These are phyloP conservation scores for Lampris megalopsis DNA, from an alignment of 2,113 vertebrate species.

Conservation along the genomic window DNA sequence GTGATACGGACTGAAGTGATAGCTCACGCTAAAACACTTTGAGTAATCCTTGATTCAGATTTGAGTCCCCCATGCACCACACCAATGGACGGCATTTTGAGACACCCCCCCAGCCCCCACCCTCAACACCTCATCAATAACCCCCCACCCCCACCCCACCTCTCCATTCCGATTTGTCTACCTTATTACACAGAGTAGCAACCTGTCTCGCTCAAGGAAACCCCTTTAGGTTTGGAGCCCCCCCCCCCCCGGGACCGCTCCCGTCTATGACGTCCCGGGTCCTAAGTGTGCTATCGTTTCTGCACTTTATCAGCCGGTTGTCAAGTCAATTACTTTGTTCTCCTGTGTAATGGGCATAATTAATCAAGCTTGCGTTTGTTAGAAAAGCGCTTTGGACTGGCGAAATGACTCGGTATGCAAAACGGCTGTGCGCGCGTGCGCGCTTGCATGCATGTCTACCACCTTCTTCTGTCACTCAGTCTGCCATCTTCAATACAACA, in stretches of 20 bases:
- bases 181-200: too few species aligned
- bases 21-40: conserved; percentile 1
- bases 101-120: too few species aligned
- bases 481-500: conserved; percentile 1
- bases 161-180: too few species aligned
- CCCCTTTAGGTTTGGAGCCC: too few species aligned
- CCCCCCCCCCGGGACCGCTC: too few species aligned
- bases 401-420: conserved; percentile 20
- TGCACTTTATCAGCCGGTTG: not conserved
- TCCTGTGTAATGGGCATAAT: not conserved
- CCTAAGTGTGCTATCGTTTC: conserved; percentile 1
- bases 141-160: too few species aligned
- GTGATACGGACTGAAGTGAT: conserved; percentile 40
- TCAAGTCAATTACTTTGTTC: not conserved
- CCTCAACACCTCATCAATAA: too few species aligned
- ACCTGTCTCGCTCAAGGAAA: too few species aligned
- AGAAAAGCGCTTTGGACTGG: not conserved
- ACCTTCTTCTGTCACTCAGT: conserved; percentile 13
- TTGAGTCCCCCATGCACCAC: not conserved
- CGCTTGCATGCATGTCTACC: not conserved
- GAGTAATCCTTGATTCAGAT: not conserved
- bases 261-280: not conserved
- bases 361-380: conserved; percentile 4
- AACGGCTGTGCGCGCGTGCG: not conserved
- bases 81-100: too few species aligned